These are phyloP conservation scores for Orthonychiurus folsomi DNA, from an alignment of 2,888 invertebrate genomes.

Conservation along the genomic window DNA sequence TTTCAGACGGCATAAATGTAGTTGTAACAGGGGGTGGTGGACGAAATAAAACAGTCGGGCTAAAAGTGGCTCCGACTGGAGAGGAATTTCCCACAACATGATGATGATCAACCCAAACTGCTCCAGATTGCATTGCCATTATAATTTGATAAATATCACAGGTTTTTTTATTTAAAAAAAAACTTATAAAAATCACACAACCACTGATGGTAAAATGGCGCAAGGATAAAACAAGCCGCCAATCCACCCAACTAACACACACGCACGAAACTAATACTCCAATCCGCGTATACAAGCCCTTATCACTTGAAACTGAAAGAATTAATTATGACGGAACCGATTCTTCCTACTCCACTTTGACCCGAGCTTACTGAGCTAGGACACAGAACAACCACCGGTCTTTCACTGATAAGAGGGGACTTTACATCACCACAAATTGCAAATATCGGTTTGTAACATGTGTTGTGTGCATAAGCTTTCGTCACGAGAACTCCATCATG, in stretches of 20 bases:
- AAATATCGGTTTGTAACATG: too few species aligned
- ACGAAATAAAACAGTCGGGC: slow-evolving; percentile 26
- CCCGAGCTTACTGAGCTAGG: too few species aligned
- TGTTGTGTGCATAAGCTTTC: background rate
- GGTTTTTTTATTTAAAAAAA: background rate
- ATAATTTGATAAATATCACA: slow-evolving; percentile 6
- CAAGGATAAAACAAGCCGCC: too few species aligned
- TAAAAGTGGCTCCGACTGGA: slow-evolving; percentile 28
- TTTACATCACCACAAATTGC: too few species aligned
- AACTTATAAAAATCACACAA: background rate
- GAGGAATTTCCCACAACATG: slow-evolving; percentile 26
- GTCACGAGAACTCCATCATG: background rate
- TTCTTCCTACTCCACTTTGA: too few species aligned
- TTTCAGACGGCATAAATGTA: slow-evolving; percentile 33
- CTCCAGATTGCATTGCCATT: slow-evolving; percentile 32
- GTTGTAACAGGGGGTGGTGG: slow-evolving; percentile 37
- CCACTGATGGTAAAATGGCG: background rate
- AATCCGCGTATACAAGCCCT: too few species aligned
- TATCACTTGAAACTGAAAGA: too few species aligned
- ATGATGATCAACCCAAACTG: slow-evolving; percentile 34
- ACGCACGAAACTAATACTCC: too few species aligned
- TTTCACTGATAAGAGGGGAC: too few species aligned
- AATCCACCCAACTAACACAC: too few species aligned
- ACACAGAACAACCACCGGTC: too few species aligned
- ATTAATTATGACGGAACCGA: too few species aligned